phyloP scores from a whole-genome alignment of 2,797 vertebrate species.

The Gymnoscopelus microlampas region DNA sequence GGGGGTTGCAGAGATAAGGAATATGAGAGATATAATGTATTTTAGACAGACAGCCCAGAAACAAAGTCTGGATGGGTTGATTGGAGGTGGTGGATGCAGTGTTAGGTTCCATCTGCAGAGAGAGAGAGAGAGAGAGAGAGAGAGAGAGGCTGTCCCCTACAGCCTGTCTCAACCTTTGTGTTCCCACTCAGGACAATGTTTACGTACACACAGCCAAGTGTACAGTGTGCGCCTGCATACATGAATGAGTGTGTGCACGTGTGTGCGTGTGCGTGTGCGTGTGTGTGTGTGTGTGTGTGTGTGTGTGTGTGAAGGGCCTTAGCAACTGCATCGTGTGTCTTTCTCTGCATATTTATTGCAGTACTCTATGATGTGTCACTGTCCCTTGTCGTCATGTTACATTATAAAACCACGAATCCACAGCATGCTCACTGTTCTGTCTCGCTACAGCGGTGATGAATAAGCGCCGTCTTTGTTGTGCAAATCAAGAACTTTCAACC shows the following conservation, averaged over 20 bases:
- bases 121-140: constrained; percentile 7
- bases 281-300: not conserved
- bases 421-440: not conserved
- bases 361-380: not conserved
- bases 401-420: not conserved
- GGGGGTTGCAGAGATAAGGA: not conserved
- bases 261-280: no score
- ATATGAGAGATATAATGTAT: not conserved
- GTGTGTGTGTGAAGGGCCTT: no score
- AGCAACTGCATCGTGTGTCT: no score
- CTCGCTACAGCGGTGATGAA: not conserved
- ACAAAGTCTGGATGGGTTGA: not conserved
- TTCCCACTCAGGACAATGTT: not conserved
- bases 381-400: not conserved
- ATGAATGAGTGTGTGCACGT: not conserved
- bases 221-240: not conserved
- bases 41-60: not conserved
- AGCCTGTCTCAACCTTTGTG: not conserved
- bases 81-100: not conserved
- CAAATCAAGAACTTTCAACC: not conserved
- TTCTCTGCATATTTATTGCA: not conserved
- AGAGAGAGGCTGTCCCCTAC: not conserved
- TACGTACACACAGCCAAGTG: not conserved
- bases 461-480: constrained; percentile 1
- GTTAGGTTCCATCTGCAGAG: not conserved